Base-by-base conservation (phyloP, 2,888 invertebrate genomes). In the Hemaris fuciformis region DNA sequence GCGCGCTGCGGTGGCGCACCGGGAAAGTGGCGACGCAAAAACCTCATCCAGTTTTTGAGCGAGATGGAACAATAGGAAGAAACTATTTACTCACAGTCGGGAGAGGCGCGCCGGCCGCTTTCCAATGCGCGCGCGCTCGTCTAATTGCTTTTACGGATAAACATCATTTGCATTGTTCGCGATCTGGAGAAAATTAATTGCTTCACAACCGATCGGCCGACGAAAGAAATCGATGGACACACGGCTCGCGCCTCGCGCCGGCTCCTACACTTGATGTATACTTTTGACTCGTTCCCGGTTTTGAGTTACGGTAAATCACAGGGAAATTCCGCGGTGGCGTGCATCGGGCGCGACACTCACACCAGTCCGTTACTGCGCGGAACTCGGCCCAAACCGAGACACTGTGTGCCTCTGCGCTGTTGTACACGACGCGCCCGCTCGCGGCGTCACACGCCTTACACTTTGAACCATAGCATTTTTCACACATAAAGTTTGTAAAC, bases 151-250 rank as follows among this genome's bases (percentile, higher is more conserved):
- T 75, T 80, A 79, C 84, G 80, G 87, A 88, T 88, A 88, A 88
- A 85, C 86, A 89, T 88, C 84, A 85, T 87, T 89, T 88, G 88
- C 89, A 91, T 89, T 89, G 89, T 90, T 89, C 77, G 80, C 81
- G 72, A 80, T 79, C 82, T 77, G 74, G 88, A 85, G 91, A 91
- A 90, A 90, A 91, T 88, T 86, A 87, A 89, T 89, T 84, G 81
- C 79, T 77, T 73, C 77, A 77, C 81, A 77, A 78, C 79, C 79
- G 83, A 87, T 85, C 79, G 79, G 74, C 71, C 74, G 72, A 64
- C 62, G 59, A 70, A 84, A 83, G 81, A 85, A 84, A 86, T 79
- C 80, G 77, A 83, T 81, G 74, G 68, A 70, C 70, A 75, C 46
- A 46, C 22, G 23, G 18, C 23, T 22, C 22, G 23, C 59, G n/a